Evolutionary conservation across 2,113 vertebrate species (phyloP), one percentile per base, ranked within the genome.

Genomic region (Meriones unguiculatus): DNA sequence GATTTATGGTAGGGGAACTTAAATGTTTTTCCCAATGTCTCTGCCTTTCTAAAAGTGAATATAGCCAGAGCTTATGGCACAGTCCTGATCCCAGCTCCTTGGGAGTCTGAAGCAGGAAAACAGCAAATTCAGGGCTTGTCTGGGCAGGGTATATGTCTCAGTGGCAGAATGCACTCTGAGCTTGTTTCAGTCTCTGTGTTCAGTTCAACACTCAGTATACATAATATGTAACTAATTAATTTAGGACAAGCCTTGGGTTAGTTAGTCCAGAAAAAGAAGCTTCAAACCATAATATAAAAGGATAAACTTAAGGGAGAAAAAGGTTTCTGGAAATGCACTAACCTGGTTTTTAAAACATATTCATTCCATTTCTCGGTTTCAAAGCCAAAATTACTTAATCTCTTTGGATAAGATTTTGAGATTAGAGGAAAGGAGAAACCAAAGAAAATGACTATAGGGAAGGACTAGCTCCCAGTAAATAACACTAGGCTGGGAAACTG

Each of bases 361-460:
- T 46, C 9, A 90, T 12, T 3, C 6, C 50, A 73, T 15, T 2
- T 1, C 12, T 24, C 4, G 18, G 8, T 0, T 4, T 46, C 17
- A 30, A 24, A 73, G 0, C 25, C 25, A 18, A 64, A 30, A 32
- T 28, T 22, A 41, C 2, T 9, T 2, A 32, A 13, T 78, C 30
- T 57, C 13, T 57, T 50, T n/a, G 10, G 17, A 5, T 41, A 22
- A 92, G 62, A 59, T 1, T 3, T 38, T n/a, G 2, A 25, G 57
- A 41, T 54, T 41, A 28, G 24, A 22, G 38, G 67, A 70, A 87
- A 35, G 22, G 75, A 87, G 67, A 90, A 2, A 57, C 0, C n/a
- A 32, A 32, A 80, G 54, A 25, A 32, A 62, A 67, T 9, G 8
- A 7, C 17, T 65, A 0, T 2, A 70, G 14, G 35, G 57, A 64